A percentile compares a stretch with the other conserved stretches of the same genome.
Evolutionary conservation across 2,797 vertebrate genomes (phyloP).

Genomic region (Micropoecilia bifurca): DNA sequence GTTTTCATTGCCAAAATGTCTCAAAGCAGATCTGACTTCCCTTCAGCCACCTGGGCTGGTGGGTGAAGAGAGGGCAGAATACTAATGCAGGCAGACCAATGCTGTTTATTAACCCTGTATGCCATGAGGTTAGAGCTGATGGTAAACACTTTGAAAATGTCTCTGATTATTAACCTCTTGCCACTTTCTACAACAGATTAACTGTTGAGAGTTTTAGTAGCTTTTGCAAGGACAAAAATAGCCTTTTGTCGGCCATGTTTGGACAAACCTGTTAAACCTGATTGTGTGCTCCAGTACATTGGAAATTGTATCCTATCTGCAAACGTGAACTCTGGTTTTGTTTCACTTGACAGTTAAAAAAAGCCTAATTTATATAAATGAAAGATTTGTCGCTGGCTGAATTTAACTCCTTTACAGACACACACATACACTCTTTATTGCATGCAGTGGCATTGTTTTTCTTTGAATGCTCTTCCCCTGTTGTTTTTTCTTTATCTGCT

Average conservation of each 20-base stretch:
- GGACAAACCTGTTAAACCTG: slow-evolving; percentile 73
- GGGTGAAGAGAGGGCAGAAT: slow-evolving; percentile 57
- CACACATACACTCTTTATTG: not conserved
- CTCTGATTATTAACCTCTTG: slow-evolving; percentile 17
- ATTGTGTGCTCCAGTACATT: slow-evolving; percentile 48
- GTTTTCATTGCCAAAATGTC: slow-evolving; percentile 60
- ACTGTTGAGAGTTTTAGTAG: slow-evolving; percentile 25
- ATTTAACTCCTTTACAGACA: not conserved
- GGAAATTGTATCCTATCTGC: slow-evolving; percentile 52
- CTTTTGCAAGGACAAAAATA: slow-evolving; percentile 31
- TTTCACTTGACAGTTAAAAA: not conserved
- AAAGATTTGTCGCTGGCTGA: not conserved
- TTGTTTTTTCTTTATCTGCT: not conserved
- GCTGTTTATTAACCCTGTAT: slow-evolving; percentile 57
- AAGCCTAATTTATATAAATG: not conserved
- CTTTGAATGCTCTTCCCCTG: not conserved
- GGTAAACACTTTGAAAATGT: slow-evolving; percentile 40
- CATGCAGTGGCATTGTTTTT: not conserved
- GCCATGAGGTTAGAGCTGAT: slow-evolving; percentile 30
- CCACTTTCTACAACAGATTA: slow-evolving; percentile 27
- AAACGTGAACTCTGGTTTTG: slow-evolving; percentile 37
- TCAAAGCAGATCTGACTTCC: slow-evolving; percentile 54
- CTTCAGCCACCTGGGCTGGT: slow-evolving; percentile 70
- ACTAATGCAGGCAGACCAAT: slow-evolving; percentile 65
- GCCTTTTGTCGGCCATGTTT: slow-evolving; percentile 38